Conservation (phyloP, 2,888 invertebrate genomes). For the Drosophila cognata region DNA sequence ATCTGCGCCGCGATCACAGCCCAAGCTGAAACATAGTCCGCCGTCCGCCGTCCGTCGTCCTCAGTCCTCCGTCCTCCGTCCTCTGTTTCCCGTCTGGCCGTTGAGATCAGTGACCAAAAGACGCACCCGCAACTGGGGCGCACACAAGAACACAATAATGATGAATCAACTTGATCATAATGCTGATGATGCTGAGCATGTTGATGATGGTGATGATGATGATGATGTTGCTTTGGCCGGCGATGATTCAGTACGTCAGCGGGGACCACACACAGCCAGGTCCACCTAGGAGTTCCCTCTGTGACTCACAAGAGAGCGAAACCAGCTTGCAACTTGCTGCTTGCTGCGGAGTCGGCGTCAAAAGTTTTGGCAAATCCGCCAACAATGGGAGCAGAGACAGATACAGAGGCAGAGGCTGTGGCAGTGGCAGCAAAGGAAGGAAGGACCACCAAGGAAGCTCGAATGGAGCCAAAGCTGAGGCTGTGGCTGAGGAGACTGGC, state of each 20-base stretch:
- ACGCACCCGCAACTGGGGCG: conserved; percentile 72
- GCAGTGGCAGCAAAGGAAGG: conserved; percentile 6
- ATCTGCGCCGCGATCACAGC: conserved; percentile 83
- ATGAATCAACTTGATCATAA: conserved; percentile 23
- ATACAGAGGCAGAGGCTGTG: conserved; percentile 14
- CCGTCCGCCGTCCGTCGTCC: not conserved
- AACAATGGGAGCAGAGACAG: conserved; percentile 54
- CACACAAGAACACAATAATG: conserved; percentile 69
- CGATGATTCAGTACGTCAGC: conserved; percentile 78
- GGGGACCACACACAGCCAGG: conserved; percentile 66
- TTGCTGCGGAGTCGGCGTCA: conserved; percentile 46
- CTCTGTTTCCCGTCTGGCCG: not conserved
- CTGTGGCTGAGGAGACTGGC: not conserved
- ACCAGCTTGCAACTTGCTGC: conserved; percentile 32
- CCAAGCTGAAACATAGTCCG: conserved; percentile 34
- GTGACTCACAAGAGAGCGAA: conserved; percentile 59
- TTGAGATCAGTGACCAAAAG: conserved; percentile 73
- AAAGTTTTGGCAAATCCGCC: conserved; percentile 75
- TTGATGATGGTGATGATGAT: conserved; percentile 11
- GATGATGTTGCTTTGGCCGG: conserved; percentile 5
- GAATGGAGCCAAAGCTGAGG: not conserved
- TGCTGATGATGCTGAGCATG: not conserved
- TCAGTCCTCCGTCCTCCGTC: not conserved
- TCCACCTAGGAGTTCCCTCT: conserved; percentile 73
- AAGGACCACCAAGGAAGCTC: conserved; percentile 66